phyloP scores from a whole-genome alignment of 92 coral and sea anemone genomes.

The Phenganax marumi region DNA sequence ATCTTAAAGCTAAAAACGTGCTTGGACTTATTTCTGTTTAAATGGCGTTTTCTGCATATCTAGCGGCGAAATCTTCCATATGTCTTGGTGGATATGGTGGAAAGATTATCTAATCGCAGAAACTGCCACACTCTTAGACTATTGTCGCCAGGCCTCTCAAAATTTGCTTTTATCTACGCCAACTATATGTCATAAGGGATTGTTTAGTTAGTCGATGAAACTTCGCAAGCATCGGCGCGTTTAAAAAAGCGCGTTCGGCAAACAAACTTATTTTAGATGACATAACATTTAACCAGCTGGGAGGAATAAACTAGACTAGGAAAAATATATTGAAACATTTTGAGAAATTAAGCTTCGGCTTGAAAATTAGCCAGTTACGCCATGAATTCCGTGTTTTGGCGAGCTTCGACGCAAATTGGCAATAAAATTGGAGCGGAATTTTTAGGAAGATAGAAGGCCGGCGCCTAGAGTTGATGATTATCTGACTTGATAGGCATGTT shows the following conservation, averaged over 20 bases:
- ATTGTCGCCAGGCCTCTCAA: constrained; percentile 32
- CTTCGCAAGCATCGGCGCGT: constrained; percentile 8
- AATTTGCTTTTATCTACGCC: constrained; percentile 40
- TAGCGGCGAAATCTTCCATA: too few species aligned
- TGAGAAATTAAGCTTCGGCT: neutral
- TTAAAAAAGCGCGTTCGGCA: neutral
- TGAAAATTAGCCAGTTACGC: neutral
- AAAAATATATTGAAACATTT: constrained; percentile 8
- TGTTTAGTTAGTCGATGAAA: constrained; percentile 25
- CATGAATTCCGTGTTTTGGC: neutral
- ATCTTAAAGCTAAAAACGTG: too few species aligned
- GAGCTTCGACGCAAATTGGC: constrained; percentile 4
- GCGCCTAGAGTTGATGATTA: constrained; percentile 32
- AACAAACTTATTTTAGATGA: constrained; percentile 5
- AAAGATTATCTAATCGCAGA: constrained; percentile 31
- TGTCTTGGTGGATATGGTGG: neutral
- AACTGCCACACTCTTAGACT: constrained; percentile 20
- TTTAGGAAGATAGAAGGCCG: neutral
- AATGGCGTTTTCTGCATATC: neutral
- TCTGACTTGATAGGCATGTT: constrained; percentile 38
- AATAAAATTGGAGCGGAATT: constrained; percentile 22
- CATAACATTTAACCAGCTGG: constrained; percentile 42
- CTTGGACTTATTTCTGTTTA: neutral
- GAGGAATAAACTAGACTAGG: neutral
- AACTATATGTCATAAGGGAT: constrained; percentile 17